Evolutionary conservation across 2,797 vertebrate species (phyloP).

Genomic region (Mallotus villosus): DNA sequence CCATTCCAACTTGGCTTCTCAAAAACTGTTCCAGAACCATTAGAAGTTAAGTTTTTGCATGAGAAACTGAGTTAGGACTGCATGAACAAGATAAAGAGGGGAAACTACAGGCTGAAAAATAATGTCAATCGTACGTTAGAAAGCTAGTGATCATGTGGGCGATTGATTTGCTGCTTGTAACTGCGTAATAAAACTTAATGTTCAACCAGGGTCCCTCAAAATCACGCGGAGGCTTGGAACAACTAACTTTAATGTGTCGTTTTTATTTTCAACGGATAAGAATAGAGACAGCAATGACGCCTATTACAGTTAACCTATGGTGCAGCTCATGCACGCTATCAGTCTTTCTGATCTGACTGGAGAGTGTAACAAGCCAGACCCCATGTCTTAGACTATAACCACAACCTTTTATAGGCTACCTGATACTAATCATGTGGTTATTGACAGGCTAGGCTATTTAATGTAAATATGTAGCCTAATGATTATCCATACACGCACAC

Average conservation of each 20-base stretch:
- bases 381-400: not conserved
- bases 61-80: not conserved
- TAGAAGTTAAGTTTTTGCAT: not conserved
- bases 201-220: conserved; percentile 77
- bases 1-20: conserved; percentile 63
- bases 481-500: too few relatives aligned
- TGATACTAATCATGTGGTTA: too few relatives aligned
- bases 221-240: conserved; percentile 72
- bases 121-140: conserved; percentile 1
- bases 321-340: not conserved
- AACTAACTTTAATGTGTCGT: conserved; percentile 83
- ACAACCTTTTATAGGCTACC: not conserved
- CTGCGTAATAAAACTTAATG: conserved; percentile 80
- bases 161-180: conserved; percentile 83
- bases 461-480: too few relatives aligned
- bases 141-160: conserved; percentile 59
- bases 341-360: not conserved
- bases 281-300: conserved; percentile 77
- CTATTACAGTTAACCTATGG: conserved; percentile 76
- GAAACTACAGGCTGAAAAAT: conserved; percentile 17
- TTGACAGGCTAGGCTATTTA: too few relatives aligned
- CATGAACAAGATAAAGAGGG: conserved; percentile 38
- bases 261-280: conserved; percentile 83
- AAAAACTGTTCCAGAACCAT: not conserved
- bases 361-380: conserved; percentile 1